Conservation (phyloP, 1,140 invertebrate genomes). For the Aphelinus atriplicis region DNA sequence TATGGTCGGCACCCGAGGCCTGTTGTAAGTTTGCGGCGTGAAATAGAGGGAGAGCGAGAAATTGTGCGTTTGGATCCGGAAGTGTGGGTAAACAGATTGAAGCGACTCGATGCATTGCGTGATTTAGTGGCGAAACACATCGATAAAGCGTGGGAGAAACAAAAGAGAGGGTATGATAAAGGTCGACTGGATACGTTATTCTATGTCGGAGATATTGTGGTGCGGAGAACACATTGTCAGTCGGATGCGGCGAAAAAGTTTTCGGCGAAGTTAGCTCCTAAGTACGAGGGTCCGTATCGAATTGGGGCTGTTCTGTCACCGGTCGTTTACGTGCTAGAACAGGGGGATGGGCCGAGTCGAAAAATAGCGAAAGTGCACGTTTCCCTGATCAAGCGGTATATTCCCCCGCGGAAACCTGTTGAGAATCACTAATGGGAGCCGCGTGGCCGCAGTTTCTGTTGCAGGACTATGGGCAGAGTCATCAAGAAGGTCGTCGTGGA, state of each 20-base stretch:
- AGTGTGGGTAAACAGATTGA: neutral
- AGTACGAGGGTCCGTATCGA: slow-evolving; percentile 38
- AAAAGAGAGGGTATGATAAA: neutral
- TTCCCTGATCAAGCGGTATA: too few relatives aligned
- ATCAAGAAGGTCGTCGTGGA: too few relatives aligned
- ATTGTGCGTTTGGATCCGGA: neutral
- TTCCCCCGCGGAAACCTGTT: too few relatives aligned
- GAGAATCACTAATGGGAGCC: too few relatives aligned
- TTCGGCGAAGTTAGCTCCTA: slow-evolving; percentile 25
- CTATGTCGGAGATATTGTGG: slow-evolving; percentile 18
- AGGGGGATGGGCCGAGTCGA: neutral
- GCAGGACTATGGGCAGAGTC: too few relatives aligned
- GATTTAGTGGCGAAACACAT: too few relatives aligned
- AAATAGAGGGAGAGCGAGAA: neutral
- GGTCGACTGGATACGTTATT: neutral
- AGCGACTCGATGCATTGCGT: slow-evolving; percentile 15
- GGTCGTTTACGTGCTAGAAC: slow-evolving; percentile 42
- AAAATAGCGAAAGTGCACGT: too few relatives aligned
- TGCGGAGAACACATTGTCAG: neutral
- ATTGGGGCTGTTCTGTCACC: slow-evolving; percentile 42
- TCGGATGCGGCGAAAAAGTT: slow-evolving; percentile 29
- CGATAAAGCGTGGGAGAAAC: too few relatives aligned
- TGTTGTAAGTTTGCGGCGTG: neutral
- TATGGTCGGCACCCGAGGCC: slow-evolving; percentile 13
- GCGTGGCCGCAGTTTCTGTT: too few relatives aligned